These are phyloP conservation scores for Andrena cerasifolii DNA, from an alignment of 1,140 invertebrate species.

Conservation along the genomic window DNA sequence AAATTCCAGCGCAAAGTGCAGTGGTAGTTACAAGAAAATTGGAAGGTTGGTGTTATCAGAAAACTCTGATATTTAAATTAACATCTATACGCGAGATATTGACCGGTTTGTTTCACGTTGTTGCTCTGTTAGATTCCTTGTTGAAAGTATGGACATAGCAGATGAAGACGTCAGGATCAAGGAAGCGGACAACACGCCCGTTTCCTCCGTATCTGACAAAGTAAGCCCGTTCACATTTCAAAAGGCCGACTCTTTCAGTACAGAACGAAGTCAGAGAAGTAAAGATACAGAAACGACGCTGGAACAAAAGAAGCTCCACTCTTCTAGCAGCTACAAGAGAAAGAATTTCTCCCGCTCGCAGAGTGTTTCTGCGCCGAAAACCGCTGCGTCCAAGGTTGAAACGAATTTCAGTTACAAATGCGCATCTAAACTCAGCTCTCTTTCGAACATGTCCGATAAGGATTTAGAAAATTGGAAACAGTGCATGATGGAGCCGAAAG, in stretches of 20 bases:
- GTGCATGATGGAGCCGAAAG: constrained; percentile 47
- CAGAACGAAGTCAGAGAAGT: constrained; percentile 38
- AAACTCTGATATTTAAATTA: neutral
- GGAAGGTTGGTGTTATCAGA: constrained; percentile 72
- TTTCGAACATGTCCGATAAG: constrained; percentile 79
- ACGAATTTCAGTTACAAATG: constrained; percentile 60
- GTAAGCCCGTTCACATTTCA: constrained; percentile 38
- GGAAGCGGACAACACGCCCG: constrained; percentile 59
- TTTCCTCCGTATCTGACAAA: constrained; percentile 62
- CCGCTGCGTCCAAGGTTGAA: constrained; percentile 48
- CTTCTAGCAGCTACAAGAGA: constrained; percentile 46
- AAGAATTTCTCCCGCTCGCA: constrained; percentile 75
- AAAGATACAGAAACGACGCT: constrained; percentile 23
- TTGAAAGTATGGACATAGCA: constrained; percentile 79
- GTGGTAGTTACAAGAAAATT: constrained; percentile 77
- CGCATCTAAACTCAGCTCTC: constrained; percentile 72
- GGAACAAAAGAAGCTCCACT: constrained; percentile 7
- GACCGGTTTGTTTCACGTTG: neutral
- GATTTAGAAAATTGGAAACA: constrained; percentile 79
- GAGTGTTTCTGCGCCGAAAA: constrained; percentile 76
- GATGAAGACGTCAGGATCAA: constrained; percentile 80
- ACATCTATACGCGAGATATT: neutral
- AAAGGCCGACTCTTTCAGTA: constrained; percentile 40
- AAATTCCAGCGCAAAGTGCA: constrained; percentile 57
- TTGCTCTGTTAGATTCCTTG: constrained; percentile 72